Evolutionary conservation across 2,888 invertebrate species (phyloP), one percentile per base, ranked within the genome.

Genomic region (Hydrotaea cyrtoneurina): DNA sequence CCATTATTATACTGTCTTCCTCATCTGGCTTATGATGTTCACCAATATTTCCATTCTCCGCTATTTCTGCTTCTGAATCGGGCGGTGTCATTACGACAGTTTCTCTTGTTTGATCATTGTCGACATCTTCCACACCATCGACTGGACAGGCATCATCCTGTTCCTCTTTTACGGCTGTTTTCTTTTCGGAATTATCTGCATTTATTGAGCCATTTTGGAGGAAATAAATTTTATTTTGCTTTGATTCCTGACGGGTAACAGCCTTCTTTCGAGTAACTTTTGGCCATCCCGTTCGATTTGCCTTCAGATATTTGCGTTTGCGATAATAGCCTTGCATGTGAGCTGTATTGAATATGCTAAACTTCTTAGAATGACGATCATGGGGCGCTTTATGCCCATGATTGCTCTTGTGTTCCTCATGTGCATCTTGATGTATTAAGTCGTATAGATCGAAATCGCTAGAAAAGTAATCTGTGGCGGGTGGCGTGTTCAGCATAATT

Each of bases 241-340:
- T 80, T 46, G 89, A 86, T 66, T 89, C 88, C 15, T 88, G 87
- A 0, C 89, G 88, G 23, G 87, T 87, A 15, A 87, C 78, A 4
- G 87, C 36, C 53, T 88, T 83, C 81, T 89, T 88, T 76, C 89
- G 86, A 21, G 90, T 89, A 0, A 87, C 94, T 93, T 90, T 93
- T 93, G 97, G 97, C 97, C 97, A 97, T 10, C 97, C 97, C 0
- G 97, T 97, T 83, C 95, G 93, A 91, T 97, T 97, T 91, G 95
- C 95, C 92, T 95, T 95, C 0, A 90, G 88, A 80, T 88, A 90
- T 86, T 91, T 91, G n/a, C 91, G 89, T 64, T 91, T 91, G 0
- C 90, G 89, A 76, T 90, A 90, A 75, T 89, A 91, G 69, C 86
- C 89, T 50, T 87, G 88, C 73, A 89, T 78, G 55, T 88, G 86